phyloP scores from a whole-genome alignment of 2,113 vertebrate species.

The Nannobrachium achirus region DNA sequence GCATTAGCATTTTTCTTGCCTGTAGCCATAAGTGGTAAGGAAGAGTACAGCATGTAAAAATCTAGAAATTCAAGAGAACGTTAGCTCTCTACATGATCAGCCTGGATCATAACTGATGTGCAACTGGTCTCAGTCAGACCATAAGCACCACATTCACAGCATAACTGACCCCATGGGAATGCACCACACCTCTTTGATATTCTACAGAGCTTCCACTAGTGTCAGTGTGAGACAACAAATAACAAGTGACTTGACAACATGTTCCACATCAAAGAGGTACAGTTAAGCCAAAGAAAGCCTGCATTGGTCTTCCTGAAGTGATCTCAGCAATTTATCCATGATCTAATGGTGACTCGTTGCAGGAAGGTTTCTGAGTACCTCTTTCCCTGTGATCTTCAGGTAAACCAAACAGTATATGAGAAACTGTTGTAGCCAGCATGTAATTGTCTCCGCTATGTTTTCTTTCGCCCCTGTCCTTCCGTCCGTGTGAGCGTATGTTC shows the following conservation, averaged over 20 bases:
- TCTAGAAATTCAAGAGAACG: neutral
- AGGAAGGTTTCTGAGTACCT: neutral
- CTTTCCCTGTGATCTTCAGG: slow-evolving; percentile 1
- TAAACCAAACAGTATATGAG: neutral
- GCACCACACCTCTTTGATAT: neutral
- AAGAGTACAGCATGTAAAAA: neutral
- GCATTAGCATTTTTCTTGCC: neutral
- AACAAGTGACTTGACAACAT: neutral
- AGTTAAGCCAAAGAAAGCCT: neutral
- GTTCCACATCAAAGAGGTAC: slow-evolving; percentile 15
- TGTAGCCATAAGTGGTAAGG: neutral
- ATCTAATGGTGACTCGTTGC: neutral
- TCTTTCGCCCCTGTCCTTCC: no score
- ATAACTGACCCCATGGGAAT: neutral
- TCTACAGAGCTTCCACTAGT: no score
- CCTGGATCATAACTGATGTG: slow-evolving; percentile 5
- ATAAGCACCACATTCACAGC: slow-evolving; percentile 11
- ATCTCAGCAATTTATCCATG: neutral
- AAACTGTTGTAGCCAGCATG: neutral
- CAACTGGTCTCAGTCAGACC: slow-evolving; percentile 2
- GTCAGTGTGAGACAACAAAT: no score
- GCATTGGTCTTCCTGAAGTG: slow-evolving; percentile 1
- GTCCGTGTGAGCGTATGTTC: no score
- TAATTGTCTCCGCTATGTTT: neutral
- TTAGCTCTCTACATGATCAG: slow-evolving; percentile 4